phyloP scores from a whole-genome alignment of 1,140 invertebrate genomes.

The Drosophila simulans region DNA sequence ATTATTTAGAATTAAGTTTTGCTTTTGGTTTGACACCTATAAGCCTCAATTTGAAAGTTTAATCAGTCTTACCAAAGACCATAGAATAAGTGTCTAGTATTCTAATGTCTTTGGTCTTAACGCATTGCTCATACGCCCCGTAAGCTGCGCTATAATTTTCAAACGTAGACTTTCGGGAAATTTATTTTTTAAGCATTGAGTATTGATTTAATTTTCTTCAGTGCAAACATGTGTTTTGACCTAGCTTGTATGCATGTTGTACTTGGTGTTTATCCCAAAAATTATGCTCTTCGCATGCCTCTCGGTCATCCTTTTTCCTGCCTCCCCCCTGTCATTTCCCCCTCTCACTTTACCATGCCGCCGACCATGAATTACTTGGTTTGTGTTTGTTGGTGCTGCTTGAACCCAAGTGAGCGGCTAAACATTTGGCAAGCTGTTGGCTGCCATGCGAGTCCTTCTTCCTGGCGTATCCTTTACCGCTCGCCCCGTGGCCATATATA shows the following conservation, averaged over 20 bases:
- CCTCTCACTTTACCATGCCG: neutral
- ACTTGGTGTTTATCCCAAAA: slow-evolving; percentile 73
- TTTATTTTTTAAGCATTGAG: too few relatives aligned
- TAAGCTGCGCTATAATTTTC: neutral
- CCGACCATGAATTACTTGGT: slow-evolving; percentile 34
- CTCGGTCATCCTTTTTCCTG: slow-evolving; percentile 20
- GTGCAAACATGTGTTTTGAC: slow-evolving; percentile 16
- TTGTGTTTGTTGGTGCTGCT: slow-evolving; percentile 23
- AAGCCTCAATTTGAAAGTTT: too few relatives aligned
- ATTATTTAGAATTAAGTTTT: too few relatives aligned
- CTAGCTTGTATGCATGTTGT: slow-evolving; percentile 33
- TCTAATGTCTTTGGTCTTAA: too few relatives aligned
- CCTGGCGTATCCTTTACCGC: neutral
- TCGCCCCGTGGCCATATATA: slow-evolving; percentile 27
- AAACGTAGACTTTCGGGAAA: too few relatives aligned
- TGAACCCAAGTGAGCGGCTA: slow-evolving; percentile 58
- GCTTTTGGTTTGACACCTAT: neutral
- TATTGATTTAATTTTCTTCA: neutral
- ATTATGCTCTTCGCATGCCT: slow-evolving; percentile 67
- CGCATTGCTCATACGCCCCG: neutral
- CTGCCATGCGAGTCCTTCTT: slow-evolving; percentile 31
- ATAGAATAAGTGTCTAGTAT: too few relatives aligned
- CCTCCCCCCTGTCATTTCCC: neutral
- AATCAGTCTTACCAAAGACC: too few relatives aligned
- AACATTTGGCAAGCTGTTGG: slow-evolving; percentile 73